Evolutionary conservation across 2,888 invertebrate genomes (phyloP).

Genomic region (Cheilosia vernalis): DNA sequence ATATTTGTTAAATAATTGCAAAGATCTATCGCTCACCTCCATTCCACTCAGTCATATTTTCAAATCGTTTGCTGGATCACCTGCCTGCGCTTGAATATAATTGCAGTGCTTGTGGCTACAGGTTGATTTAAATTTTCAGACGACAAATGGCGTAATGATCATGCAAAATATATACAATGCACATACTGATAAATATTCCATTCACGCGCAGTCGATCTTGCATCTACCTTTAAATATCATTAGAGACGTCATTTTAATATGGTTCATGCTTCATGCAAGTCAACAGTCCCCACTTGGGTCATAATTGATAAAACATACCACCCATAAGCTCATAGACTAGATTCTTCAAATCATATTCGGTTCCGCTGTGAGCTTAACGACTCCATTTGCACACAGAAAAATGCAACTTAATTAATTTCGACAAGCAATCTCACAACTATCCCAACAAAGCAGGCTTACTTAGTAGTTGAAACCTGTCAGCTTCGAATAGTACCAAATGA

Average conservation of each 20-base stretch:
- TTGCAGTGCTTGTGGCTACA: too few relatives aligned
- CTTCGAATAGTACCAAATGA: background rate
- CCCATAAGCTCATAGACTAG: background rate
- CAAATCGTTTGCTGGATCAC: too few relatives aligned
- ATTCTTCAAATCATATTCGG: background rate
- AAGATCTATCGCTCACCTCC: too few relatives aligned
- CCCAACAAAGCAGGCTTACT: constrained; percentile 14
- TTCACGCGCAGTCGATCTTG: background rate
- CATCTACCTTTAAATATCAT: too few relatives aligned
- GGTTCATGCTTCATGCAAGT: too few relatives aligned
- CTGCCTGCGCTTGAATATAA: too few relatives aligned
- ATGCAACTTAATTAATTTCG: constrained; percentile 9
- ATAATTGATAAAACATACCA: background rate
- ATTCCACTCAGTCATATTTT: too few relatives aligned
- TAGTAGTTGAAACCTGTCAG: background rate
- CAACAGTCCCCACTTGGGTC: background rate
- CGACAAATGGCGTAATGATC: too few relatives aligned
- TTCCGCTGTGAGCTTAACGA: background rate
- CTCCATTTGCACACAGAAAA: constrained; percentile 28
- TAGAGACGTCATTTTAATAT: too few relatives aligned
- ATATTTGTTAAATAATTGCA: too few relatives aligned
- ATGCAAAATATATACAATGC: too few relatives aligned
- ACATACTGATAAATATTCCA: background rate
- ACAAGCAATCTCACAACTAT: constrained; percentile 25
- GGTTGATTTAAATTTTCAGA: too few relatives aligned